phyloP scores from a whole-genome alignment of 2,888 invertebrate genomes.

The Dryobota labecula region DNA sequence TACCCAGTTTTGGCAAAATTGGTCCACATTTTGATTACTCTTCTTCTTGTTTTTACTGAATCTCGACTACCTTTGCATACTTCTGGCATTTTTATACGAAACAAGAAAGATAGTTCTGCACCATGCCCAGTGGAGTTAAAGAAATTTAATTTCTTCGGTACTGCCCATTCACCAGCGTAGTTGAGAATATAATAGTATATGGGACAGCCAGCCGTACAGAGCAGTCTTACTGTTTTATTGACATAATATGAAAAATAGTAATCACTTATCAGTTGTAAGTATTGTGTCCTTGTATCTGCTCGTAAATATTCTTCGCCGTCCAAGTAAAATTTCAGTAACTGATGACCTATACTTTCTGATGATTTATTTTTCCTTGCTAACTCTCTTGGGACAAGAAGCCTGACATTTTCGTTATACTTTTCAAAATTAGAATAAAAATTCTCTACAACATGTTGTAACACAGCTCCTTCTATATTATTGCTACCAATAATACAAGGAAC shows the following conservation, averaged over 20 bases:
- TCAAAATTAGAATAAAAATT: slow-evolving; percentile 79
- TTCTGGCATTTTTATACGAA: slow-evolving; percentile 75
- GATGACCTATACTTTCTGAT: slow-evolving; percentile 78
- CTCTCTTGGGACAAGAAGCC: slow-evolving; percentile 79
- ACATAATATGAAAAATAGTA: slow-evolving; percentile 84
- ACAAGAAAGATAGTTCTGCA: slow-evolving; percentile 83
- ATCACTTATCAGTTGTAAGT: slow-evolving; percentile 84
- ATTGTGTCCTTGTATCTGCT: slow-evolving; percentile 80
- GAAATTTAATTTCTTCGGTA: slow-evolving; percentile 74
- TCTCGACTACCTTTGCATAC: slow-evolving; percentile 80
- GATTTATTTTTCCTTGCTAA: slow-evolving; percentile 73
- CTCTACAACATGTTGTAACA: slow-evolving; percentile 73
- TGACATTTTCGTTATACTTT: slow-evolving; percentile 78
- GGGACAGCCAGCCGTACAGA: slow-evolving; percentile 75
- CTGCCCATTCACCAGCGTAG: slow-evolving; percentile 81
- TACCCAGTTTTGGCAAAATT: slow-evolving; percentile 89
- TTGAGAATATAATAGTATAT: slow-evolving; percentile 84
- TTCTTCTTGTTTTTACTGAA: slow-evolving; percentile 78
- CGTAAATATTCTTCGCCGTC: slow-evolving; percentile 76
- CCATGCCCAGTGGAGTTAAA: slow-evolving; percentile 81
- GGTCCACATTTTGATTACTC: slow-evolving; percentile 86
- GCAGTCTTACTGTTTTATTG: slow-evolving; percentile 81
- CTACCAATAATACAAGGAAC: slow-evolving; percentile 86
- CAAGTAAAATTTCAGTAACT: slow-evolving; percentile 82
- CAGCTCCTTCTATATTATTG: slow-evolving; percentile 80